These are phyloP conservation scores for Sebastes umbrosus DNA, from an alignment of 2,797 vertebrate genomes.

Conservation along the genomic window DNA sequence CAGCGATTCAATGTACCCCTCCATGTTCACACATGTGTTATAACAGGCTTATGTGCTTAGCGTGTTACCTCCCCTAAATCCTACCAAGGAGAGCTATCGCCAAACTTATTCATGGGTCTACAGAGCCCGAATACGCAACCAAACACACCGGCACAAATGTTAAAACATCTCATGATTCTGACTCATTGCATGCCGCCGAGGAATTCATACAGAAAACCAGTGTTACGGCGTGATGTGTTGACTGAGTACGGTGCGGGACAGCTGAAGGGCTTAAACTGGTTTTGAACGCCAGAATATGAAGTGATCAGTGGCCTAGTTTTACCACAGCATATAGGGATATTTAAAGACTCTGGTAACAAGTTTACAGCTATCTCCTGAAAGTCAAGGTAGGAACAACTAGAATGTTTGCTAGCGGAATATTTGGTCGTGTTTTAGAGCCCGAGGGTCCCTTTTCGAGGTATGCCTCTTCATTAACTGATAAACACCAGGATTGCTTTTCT, in stretches of 20 bases:
- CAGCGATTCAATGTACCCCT: constrained; percentile 13
- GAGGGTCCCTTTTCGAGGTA: constrained; percentile 5
- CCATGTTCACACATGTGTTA: constrained; percentile 78
- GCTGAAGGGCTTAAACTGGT: constrained; percentile 5
- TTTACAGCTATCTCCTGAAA: constrained; percentile 14
- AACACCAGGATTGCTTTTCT: constrained; percentile 23
- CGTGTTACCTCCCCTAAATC: constrained; percentile 59
- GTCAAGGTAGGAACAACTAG: constrained; percentile 6
- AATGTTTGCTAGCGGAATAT: constrained; percentile 1
- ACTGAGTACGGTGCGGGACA: not conserved
- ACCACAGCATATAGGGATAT: not conserved
- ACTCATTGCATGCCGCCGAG: constrained; percentile 26
- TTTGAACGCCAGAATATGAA: constrained; percentile 3
- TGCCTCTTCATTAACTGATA: constrained; percentile 32
- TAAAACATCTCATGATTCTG: constrained; percentile 44
- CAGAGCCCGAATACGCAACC: constrained; percentile 20
- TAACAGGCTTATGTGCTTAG: constrained; percentile 82
- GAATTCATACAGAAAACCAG: constrained; percentile 51
- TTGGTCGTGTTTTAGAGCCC: constrained; percentile 19
- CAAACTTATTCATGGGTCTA: constrained; percentile 48
- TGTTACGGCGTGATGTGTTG: constrained; percentile 12
- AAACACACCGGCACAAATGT: constrained; percentile 27
- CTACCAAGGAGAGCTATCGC: constrained; percentile 70
- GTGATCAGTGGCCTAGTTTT: constrained; percentile 19
- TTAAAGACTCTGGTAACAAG: not conserved